Conservation (phyloP, 2,888 invertebrate species). For the Lepidonotus clava region DNA sequence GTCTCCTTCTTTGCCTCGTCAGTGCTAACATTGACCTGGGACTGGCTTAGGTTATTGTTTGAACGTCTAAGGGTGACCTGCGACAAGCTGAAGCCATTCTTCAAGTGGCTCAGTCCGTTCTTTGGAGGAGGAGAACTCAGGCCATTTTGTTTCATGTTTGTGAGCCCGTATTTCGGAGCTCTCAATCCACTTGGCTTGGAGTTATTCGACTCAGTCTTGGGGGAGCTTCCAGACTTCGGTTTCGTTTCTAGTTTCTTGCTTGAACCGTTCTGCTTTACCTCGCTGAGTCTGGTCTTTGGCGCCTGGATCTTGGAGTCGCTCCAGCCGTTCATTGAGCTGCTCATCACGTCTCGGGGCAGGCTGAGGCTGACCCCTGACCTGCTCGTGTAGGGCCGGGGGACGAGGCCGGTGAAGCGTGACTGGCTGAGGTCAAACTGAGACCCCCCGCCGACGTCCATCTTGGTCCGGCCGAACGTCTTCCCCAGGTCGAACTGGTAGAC, state of each 20-base stretch:
- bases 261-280: no score
- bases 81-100: neutral
- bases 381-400: neutral
- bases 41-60: no score
- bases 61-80: no score
- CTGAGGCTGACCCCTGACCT: constrained; percentile 3
- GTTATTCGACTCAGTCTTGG: neutral
- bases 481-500: constrained; percentile 18
- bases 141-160: neutral
- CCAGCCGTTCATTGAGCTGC: neutral
- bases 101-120: neutral
- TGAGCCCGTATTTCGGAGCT: no score
- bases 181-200: no score
- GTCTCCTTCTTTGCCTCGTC: no score
- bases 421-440: neutral
- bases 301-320: neutral
- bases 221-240: no score
- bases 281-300: no score
- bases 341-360: neutral
- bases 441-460: constrained; percentile 4
- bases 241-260: no score
- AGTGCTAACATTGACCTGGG: no score
- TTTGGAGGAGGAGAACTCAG: neutral
- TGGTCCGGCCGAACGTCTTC: neutral
- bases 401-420: constrained; percentile 3